Evolutionary conservation across 2,888 invertebrate species (phyloP).

Genomic region (Dermolepida albohirtum): DNA sequence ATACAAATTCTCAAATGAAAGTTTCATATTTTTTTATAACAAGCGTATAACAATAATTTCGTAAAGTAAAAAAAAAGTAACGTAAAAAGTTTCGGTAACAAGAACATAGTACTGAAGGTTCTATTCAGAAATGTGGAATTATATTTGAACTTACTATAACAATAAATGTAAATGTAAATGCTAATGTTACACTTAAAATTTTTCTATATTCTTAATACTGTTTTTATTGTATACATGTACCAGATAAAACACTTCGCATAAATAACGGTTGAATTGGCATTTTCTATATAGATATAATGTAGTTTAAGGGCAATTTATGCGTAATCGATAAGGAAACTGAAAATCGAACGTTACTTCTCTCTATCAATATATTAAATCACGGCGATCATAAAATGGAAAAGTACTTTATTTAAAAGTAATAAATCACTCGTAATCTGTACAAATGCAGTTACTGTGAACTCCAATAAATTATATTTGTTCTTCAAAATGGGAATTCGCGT

Average conservation of each 20-base stretch:
- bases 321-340: constrained; percentile 43
- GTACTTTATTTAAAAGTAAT: constrained; percentile 53
- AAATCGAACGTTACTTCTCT: constrained; percentile 39
- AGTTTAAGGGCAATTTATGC: constrained; percentile 43
- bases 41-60: no score
- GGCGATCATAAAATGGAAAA: constrained; percentile 46
- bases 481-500: constrained; percentile 64
- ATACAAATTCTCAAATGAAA: no score
- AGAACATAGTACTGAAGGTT: no score
- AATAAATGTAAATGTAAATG: neutral
- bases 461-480: constrained; percentile 63
- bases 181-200: neutral
- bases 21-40: no score
- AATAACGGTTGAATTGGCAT: constrained; percentile 39
- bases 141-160: no score
- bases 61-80: no score
- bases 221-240: constrained; percentile 11
- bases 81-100: no score
- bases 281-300: constrained; percentile 40
- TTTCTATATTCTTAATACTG: neutral
- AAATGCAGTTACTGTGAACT: constrained; percentile 52
- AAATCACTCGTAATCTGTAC: constrained; percentile 53
- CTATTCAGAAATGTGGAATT: no score
- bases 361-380: constrained; percentile 46
- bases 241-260: constrained; percentile 34